These are phyloP conservation scores for Passer domesticus DNA, from an alignment of 2,113 vertebrate genomes.

Conservation along the genomic window DNA sequence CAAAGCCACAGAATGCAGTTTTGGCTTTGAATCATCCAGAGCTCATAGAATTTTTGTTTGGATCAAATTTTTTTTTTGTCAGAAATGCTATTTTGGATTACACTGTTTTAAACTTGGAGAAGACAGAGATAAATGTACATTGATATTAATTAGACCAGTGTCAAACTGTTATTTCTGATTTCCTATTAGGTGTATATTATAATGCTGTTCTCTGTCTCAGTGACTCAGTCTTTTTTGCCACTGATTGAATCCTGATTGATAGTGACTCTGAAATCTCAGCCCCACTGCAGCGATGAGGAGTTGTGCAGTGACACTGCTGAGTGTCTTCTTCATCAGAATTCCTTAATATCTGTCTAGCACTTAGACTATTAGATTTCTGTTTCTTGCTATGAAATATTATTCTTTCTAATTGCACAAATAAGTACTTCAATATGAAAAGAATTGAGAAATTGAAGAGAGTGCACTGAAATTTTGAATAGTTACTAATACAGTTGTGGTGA, in stretches of 20 bases:
- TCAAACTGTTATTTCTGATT: neutral
- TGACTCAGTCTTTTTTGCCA: neutral
- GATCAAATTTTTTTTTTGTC: neutral
- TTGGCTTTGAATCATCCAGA: neutral
- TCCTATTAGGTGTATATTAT: neutral
- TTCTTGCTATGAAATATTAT: neutral
- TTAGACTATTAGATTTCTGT: neutral
- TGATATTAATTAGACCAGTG: neutral
- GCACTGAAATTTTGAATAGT: neutral
- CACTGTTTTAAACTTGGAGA: neutral
- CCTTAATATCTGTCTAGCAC: neutral
- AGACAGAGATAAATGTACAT: neutral
- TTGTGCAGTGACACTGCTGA: neutral
- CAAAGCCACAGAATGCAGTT: neutral
- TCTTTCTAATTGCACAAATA: neutral
- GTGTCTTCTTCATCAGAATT: neutral
- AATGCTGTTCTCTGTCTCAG: neutral
- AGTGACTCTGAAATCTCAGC: neutral
- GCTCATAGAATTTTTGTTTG: neutral
- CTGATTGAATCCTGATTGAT: neutral
- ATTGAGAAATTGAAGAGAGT: neutral
- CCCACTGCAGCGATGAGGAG: neutral
- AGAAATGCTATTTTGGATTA: neutral
- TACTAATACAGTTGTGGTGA: neutral
- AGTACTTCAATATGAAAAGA: neutral